Conservation (phyloP, 2,797 vertebrate species). For the Microhierax caerulescens region DNA sequence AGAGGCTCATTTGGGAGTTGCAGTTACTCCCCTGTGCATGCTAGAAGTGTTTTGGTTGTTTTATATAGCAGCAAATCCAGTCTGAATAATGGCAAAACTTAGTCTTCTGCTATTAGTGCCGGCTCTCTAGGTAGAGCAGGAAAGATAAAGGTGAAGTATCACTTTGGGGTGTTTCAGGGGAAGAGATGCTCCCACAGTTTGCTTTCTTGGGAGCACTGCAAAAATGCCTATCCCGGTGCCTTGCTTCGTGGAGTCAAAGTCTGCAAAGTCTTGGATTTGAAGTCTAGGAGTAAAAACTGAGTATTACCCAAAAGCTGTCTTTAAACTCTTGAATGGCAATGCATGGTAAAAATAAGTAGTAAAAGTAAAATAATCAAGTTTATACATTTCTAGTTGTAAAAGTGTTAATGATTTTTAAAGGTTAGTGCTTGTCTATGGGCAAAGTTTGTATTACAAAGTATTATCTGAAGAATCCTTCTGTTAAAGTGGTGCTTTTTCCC, state of each 20-base stretch:
- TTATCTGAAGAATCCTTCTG: not conserved
- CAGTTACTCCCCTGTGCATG: not conserved
- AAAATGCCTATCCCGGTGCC: not conserved
- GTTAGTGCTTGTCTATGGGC: not conserved
- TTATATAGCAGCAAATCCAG: not conserved
- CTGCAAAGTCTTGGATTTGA: not conserved
- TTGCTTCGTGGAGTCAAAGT: fast-evolving
- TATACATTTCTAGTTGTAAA: not conserved
- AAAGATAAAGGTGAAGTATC: not conserved
- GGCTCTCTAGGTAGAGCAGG: not conserved
- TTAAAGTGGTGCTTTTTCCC: not conserved
- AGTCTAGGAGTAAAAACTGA: not conserved
- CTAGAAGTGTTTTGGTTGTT: not conserved
- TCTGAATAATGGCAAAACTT: not conserved
- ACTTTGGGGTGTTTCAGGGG: not conserved
- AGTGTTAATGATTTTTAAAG: not conserved
- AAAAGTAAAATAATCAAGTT: not conserved
- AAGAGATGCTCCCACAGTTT: not conserved
- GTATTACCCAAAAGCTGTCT: not conserved
- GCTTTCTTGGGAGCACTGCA: not conserved
- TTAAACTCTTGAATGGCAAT: not conserved
- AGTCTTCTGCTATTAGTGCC: not conserved
- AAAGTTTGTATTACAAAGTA: not conserved
- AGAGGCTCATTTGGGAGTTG: not conserved
- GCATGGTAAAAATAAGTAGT: not conserved